phyloP scores from a whole-genome alignment of 2,888 invertebrate species.

The Thera britannica region DNA sequence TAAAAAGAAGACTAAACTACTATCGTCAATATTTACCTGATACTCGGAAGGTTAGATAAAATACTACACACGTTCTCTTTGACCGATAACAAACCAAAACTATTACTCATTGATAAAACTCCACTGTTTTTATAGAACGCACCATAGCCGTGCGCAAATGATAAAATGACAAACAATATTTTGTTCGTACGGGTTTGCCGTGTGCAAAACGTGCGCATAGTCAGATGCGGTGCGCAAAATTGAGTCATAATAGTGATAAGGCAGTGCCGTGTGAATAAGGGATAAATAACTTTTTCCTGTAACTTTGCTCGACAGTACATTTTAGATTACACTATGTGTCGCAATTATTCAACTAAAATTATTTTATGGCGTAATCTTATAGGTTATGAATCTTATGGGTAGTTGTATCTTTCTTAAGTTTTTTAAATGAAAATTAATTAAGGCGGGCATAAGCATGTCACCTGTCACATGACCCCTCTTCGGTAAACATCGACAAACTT shows the following conservation, averaged over 20 bases:
- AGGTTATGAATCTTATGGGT: too few species aligned
- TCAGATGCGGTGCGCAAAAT: conserved; percentile 21
- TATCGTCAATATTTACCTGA: conserved; percentile 19
- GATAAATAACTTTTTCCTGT: neutral
- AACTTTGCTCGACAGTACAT: neutral
- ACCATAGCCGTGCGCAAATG: conserved; percentile 3
- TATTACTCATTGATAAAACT: conserved; percentile 6
- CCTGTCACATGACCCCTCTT: too few species aligned
- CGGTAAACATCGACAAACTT: too few species aligned
- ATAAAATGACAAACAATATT: neutral
- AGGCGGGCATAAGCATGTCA: too few species aligned
- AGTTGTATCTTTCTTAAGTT: too few species aligned
- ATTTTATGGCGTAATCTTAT: too few species aligned
- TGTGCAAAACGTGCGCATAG: neutral
- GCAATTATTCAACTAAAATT: too few species aligned
- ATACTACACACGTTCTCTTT: neutral
- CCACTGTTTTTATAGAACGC: conserved; percentile 15
- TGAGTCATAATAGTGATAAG: neutral
- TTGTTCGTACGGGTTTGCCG: neutral
- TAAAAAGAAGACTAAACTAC: neutral
- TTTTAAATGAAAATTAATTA: too few species aligned
- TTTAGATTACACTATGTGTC: too few species aligned
- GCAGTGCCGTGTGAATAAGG: conserved; percentile 16
- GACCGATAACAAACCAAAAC: conserved; percentile 9
- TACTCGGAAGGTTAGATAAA: neutral